Conservation (phyloP, 2,113 vertebrate genomes). For the Montifringilla adamsi region DNA sequence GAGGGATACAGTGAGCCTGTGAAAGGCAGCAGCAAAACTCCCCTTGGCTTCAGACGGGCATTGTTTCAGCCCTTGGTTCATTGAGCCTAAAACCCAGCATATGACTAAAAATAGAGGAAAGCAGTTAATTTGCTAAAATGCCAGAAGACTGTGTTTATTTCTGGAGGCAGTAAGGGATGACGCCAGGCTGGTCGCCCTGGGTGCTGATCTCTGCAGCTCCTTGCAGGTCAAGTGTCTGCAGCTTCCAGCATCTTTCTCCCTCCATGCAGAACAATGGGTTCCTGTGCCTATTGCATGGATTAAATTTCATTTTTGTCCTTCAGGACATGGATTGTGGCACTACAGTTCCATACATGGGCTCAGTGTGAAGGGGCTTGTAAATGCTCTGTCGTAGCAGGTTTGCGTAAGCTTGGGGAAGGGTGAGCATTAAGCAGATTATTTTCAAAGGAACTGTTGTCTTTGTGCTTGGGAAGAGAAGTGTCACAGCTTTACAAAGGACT, state of each 20-base stretch:
- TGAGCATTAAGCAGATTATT: background rate
- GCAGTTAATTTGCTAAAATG: background rate
- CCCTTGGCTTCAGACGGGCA: background rate
- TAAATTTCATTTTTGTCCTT: background rate
- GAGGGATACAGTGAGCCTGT: background rate
- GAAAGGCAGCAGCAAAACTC: background rate
- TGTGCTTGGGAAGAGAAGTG: background rate
- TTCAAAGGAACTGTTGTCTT: background rate
- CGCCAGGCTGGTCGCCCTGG: background rate
- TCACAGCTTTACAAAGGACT: background rate
- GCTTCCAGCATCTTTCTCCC: background rate
- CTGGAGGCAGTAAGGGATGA: background rate
- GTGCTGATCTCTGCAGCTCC: background rate
- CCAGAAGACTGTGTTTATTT: background rate
- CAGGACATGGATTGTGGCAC: background rate
- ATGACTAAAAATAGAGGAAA: background rate
- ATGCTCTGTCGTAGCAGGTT: background rate
- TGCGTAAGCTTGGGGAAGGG: background rate
- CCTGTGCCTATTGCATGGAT: background rate
- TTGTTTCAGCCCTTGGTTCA: background rate
- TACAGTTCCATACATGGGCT: background rate
- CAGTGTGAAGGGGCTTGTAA: background rate
- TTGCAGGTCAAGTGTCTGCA: background rate
- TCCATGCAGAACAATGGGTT: fast-evolving
- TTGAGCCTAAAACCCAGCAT: background rate